Evolutionary conservation across 2,797 vertebrate species (phyloP).

Genomic region (Thaleichthys pacificus): DNA sequence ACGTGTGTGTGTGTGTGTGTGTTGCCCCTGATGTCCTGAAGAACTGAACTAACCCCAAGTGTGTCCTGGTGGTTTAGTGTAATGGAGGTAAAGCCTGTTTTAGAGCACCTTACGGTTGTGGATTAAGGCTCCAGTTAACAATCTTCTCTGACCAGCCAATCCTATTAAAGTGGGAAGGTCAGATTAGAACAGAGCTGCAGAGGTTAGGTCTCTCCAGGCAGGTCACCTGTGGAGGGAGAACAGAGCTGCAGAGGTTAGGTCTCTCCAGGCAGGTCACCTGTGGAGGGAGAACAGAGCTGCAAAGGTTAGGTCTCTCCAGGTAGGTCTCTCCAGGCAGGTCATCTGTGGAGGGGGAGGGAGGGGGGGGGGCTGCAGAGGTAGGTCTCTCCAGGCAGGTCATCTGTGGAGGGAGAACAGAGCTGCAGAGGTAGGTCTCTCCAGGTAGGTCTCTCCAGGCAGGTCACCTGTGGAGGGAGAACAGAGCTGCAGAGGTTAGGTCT

Average conservation of each 20-base stretch:
- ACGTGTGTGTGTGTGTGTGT: neutral
- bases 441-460: neutral
- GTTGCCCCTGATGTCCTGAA: neutral
- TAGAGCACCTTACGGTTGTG: slow-evolving; percentile 51
- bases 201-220: neutral
- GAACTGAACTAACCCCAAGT: too few species aligned
- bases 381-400: neutral
- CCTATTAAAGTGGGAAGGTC: slow-evolving; percentile 77
- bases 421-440: too few species aligned
- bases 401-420: slow-evolving; percentile 43
- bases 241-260: slow-evolving; percentile 27
- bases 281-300: slow-evolving; percentile 41
- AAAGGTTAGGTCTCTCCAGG: neutral
- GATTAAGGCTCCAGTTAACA: slow-evolving; percentile 73
- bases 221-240: slow-evolving; percentile 27
- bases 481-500: slow-evolving; percentile 17
- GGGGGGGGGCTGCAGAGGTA: neutral
- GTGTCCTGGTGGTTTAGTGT: slow-evolving; percentile 49
- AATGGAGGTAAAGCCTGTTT: slow-evolving; percentile 37
- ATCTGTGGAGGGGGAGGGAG: neutral
- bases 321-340: neutral
- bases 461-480: slow-evolving; percentile 34
- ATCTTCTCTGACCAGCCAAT: slow-evolving; percentile 58
- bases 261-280: slow-evolving; percentile 1
- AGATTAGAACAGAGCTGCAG: slow-evolving; percentile 51